phyloP scores from a whole-genome alignment of 1,140 invertebrate species.

The Acromyrmex echinatior region DNA sequence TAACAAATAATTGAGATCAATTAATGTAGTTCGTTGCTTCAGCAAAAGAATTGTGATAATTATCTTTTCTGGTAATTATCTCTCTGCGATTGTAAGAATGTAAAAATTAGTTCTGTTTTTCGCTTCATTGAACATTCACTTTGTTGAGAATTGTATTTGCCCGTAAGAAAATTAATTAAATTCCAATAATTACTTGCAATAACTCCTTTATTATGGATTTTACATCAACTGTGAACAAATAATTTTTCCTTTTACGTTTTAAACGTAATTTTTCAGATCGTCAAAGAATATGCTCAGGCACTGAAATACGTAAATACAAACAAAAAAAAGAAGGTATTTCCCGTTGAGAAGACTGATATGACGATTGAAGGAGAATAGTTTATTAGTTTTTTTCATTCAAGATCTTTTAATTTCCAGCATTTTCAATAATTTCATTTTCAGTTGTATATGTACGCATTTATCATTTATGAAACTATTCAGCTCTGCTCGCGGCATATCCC shows the following conservation, averaged over 20 bases:
- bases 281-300: background rate
- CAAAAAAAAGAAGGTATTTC: background rate
- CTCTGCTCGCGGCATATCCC: constrained; percentile 32
- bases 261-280: background rate
- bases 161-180: constrained; percentile 31
- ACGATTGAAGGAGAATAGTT: background rate
- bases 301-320: background rate
- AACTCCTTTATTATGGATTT: constrained; percentile 5
- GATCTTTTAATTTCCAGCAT: background rate
- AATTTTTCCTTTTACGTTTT: constrained; percentile 21
- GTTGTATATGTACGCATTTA: background rate
- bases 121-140: constrained; percentile 15
- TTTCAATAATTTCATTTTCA: background rate
- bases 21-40: constrained; percentile 12
- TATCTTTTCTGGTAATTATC: constrained; percentile 25
- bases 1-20: constrained; percentile 40
- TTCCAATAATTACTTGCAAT: constrained; percentile 27
- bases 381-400: background rate
- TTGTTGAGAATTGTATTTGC: constrained; percentile 52
- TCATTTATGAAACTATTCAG: constrained; percentile 23
- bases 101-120: constrained; percentile 22
- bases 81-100: constrained; percentile 19
- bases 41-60: constrained; percentile 4
- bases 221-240: background rate
- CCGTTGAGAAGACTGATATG: background rate